Conservation (phyloP, 2,888 invertebrate species). For the Xestia c-nigrum region DNA sequence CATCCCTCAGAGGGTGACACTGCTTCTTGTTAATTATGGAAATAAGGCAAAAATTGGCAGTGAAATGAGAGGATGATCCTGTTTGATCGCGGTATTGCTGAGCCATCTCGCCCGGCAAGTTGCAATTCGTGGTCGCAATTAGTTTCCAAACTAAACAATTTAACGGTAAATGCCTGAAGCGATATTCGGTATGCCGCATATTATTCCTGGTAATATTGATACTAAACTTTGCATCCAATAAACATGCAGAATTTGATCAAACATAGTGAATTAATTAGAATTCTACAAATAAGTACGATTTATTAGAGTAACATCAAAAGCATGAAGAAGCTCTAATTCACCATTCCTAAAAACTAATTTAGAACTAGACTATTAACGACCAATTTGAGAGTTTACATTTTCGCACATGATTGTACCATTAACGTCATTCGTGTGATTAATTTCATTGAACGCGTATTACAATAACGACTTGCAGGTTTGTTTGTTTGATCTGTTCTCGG, state of each 20-base stretch:
- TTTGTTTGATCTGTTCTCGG: conserved; percentile 41
- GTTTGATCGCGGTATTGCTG: conserved; percentile 22
- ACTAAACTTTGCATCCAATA: not conserved
- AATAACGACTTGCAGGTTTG: conserved; percentile 33
- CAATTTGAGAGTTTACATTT: conserved; percentile 22
- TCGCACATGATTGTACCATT: conserved; percentile 39
- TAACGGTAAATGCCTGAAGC: not conserved
- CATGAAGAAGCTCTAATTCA: not conserved
- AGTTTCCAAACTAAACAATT: conserved; percentile 13
- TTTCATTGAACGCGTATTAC: conserved; percentile 34
- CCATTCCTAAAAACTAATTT: not conserved
- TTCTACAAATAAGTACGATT: not conserved
- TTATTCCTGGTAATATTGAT: conserved; percentile 1
- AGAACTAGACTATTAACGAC: not conserved
- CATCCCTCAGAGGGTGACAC: conserved; percentile 43
- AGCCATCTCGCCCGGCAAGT: not conserved
- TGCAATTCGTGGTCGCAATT: not conserved
- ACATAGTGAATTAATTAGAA: conserved; percentile 1
- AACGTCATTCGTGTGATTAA: conserved; percentile 47
- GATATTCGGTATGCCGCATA: conserved; percentile 1
- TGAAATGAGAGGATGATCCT: conserved; percentile 20
- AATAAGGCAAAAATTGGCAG: conserved; percentile 26
- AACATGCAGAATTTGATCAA: conserved; percentile 1
- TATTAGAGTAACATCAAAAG: not conserved
- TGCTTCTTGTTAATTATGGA: conserved; percentile 22